Percentiles rank a stretch among this genome's conserved stretches.
Evolutionary conservation across 2,113 vertebrate species (phyloP).

Genomic region (Archilochus colubris): DNA sequence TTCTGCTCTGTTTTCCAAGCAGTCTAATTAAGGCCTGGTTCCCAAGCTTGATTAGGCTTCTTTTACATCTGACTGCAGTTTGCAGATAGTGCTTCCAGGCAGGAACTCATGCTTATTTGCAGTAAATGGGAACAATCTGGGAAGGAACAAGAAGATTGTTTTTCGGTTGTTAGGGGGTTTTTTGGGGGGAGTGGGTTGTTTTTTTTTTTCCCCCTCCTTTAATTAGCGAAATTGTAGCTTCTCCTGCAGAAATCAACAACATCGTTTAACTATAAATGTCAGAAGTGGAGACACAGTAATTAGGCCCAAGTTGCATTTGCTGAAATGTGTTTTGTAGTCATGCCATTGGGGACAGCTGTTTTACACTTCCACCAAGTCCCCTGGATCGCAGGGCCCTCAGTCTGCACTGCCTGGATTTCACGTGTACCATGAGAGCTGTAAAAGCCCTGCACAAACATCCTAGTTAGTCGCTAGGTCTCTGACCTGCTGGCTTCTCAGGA

Average conservation of each 20-base stretch:
- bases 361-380: conserved; percentile 11
- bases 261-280: conserved; percentile 55
- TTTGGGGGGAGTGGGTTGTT: not conserved
- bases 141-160: conserved; percentile 53
- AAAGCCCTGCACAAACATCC: not conserved
- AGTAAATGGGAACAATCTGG: conserved; percentile 77
- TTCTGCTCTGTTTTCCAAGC: conserved; percentile 78
- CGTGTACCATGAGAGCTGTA: not conserved
- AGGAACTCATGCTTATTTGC: conserved; percentile 76
- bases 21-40: conserved; percentile 78
- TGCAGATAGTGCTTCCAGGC: conserved; percentile 76
- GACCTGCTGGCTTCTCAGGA: not conserved
- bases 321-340: not conserved
- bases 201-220: conserved; percentile 2
- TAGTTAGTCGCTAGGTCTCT: not conserved
- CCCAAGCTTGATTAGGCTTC: conserved; percentile 78
- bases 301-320: conserved; percentile 8
- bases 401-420: not conserved
- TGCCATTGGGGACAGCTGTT: not conserved
- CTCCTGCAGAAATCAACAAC: conserved; percentile 36
- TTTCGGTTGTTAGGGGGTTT: not conserved
- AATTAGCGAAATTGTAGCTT: conserved; percentile 57
- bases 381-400: not conserved
- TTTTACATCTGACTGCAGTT: conserved; percentile 81
- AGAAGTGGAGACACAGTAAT: conserved; percentile 40